Percentiles rank a stretch among this genome's conserved stretches.
Evolutionary conservation across 2,797 vertebrate genomes (phyloP).

Genomic region (Ceryle rudis): DNA sequence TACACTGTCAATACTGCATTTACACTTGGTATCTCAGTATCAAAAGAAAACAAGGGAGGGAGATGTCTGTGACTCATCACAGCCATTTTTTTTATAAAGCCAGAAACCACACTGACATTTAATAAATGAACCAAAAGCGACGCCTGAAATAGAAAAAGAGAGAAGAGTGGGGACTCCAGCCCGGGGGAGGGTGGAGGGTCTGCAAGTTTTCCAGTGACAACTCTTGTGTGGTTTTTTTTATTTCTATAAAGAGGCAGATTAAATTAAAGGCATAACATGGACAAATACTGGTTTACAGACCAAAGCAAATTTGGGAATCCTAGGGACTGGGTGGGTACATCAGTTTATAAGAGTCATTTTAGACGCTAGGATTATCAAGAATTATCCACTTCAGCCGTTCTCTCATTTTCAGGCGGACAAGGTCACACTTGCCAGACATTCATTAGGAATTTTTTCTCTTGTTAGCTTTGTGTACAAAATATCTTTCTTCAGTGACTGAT

Average conservation of each 20-base stretch:
- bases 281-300: not conserved
- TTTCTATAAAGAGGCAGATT: not conserved
- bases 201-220: constrained; percentile 13
- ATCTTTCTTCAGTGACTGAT: not conserved
- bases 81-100: not conserved
- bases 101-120: not conserved
- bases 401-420: not conserved
- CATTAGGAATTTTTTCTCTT: not conserved
- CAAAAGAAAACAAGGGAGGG: not conserved
- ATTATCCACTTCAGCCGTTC: not conserved
- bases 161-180: not conserved
- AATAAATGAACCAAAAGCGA: constrained; percentile 1
- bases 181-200: constrained; percentile 23
- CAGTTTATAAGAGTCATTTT: not conserved
- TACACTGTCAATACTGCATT: not conserved
- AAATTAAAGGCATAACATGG: not conserved
- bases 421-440: not conserved
- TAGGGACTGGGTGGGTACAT: not conserved
- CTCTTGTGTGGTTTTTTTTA: not conserved
- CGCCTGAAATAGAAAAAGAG: not conserved
- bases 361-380: not conserved
- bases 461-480: not conserved
- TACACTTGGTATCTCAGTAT: not conserved
- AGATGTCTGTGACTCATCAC: not conserved
- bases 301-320: not conserved